A percentile compares a stretch with the other conserved stretches of the same genome.
Evolutionary conservation across 2,797 vertebrate species (phyloP).

Genomic region (Tangara arthus): DNA sequence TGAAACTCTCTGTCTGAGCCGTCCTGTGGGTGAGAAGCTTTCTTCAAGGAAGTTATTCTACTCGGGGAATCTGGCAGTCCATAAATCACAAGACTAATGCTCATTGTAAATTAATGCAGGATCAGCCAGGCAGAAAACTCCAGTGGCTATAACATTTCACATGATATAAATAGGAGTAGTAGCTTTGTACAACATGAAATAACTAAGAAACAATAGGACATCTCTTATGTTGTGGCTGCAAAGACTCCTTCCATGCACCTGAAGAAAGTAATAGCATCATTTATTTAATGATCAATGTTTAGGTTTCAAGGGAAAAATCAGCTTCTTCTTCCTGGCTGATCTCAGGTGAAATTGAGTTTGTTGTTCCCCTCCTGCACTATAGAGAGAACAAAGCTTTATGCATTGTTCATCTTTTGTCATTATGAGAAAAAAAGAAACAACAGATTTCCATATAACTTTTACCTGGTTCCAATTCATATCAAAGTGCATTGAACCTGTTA

Average conservation of each 20-base stretch:
- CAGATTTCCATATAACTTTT: not conserved
- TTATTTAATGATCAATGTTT: constrained; percentile 1
- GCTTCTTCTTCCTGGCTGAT: not conserved
- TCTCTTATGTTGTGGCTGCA: not conserved
- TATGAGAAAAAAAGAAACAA: not conserved
- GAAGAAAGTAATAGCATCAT: not conserved
- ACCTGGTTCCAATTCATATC: not conserved
- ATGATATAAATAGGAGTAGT: not conserved
- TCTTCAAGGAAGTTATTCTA: not conserved
- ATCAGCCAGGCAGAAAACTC: constrained; percentile 21
- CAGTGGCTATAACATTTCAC: not conserved
- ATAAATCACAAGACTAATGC: constrained; percentile 25
- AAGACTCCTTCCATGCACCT: not conserved
- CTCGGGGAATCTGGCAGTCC: not conserved
- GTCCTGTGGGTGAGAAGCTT: not conserved
- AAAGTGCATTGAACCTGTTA: not conserved
- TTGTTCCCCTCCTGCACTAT: not conserved
- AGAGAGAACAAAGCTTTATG: not conserved
- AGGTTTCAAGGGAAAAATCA: constrained; percentile 25
- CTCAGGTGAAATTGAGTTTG: constrained; percentile 1
- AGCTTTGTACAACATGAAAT: not conserved
- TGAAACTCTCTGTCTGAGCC: not conserved
- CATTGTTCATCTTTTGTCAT: not conserved
- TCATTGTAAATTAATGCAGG: constrained; percentile 36
- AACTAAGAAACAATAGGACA: not conserved